These are phyloP conservation scores for Drosophila leontia DNA, from an alignment of 1,140 invertebrate genomes.

Conservation along the genomic window DNA sequence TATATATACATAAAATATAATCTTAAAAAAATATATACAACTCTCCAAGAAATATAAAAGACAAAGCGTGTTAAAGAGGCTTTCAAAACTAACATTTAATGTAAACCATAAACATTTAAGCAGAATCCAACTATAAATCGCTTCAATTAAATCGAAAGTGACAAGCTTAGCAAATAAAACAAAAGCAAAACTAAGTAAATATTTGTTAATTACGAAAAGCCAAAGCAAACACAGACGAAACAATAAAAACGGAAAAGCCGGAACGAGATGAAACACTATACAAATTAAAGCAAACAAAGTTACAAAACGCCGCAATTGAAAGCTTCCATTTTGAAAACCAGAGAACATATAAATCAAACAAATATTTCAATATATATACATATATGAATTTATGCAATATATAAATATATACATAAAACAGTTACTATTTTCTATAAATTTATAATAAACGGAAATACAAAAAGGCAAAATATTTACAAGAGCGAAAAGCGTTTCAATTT, in stretches of 20 bases:
- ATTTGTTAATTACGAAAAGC: constrained; percentile 56
- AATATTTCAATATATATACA: no score
- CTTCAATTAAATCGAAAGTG: constrained; percentile 33
- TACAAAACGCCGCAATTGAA: constrained; percentile 81
- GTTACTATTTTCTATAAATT: constrained; percentile 68
- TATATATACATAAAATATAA: constrained; percentile 18
- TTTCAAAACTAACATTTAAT: constrained; percentile 51
- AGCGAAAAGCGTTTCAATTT: background rate
- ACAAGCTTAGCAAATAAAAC: constrained; percentile 26
- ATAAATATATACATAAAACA: constrained; percentile 49
- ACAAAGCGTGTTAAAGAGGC: constrained; percentile 58
- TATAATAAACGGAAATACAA: constrained; percentile 28
- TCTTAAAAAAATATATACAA: constrained; percentile 6
- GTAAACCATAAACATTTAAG: constrained; percentile 33
- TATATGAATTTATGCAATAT: constrained; percentile 54
- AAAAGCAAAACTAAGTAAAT: constrained; percentile 51
- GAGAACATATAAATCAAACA: background rate
- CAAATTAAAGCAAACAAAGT: constrained; percentile 76
- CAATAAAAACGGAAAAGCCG: constrained; percentile 7
- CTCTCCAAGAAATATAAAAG: constrained; percentile 28
- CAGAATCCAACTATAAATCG: constrained; percentile 9
- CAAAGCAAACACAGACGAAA: constrained; percentile 35
- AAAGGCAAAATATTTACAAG: constrained; percentile 24
- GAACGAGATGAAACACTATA: constrained; percentile 37
- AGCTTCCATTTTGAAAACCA: constrained; percentile 75